Evolutionary conservation across 2,113 vertebrate genomes (phyloP).

Genomic region (Calypte anna): DNA sequence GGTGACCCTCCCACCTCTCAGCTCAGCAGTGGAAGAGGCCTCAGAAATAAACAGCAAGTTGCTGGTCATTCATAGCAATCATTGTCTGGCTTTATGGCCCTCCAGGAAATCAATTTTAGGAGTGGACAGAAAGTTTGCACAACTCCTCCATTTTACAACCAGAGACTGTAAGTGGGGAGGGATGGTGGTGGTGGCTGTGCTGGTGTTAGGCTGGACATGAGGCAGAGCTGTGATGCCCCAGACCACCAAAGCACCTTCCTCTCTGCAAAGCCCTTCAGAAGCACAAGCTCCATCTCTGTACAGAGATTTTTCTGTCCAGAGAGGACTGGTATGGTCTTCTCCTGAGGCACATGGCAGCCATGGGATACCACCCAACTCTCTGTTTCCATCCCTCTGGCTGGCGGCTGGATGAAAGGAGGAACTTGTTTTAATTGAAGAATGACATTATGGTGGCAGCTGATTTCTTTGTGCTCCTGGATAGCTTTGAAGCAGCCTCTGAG

Average conservation of each 20-base stretch:
- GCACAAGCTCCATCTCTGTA: no score
- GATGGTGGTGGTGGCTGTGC: background rate
- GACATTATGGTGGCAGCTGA: background rate
- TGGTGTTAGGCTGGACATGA: accelerated
- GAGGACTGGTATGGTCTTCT: background rate
- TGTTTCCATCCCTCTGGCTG: background rate
- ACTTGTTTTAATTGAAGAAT: background rate
- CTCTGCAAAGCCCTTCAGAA: background rate
- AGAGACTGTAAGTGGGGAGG: background rate
- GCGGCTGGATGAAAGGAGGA: background rate
- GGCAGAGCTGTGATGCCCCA: background rate
- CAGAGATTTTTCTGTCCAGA: background rate
- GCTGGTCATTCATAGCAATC: constrained; percentile 7
- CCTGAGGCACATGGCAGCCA: background rate
- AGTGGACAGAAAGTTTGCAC: background rate
- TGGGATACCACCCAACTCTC: background rate
- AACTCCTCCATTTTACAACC: background rate
- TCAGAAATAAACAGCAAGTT: background rate
- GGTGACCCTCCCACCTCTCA: background rate
- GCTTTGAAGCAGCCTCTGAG: background rate
- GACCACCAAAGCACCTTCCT: background rate
- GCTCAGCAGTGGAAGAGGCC: background rate
- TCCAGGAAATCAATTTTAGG: background rate
- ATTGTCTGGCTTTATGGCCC: background rate
- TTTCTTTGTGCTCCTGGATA: background rate